Evolutionary conservation across 1,140 invertebrate species (phyloP).

Genomic region (Drosophila sproati): DNA sequence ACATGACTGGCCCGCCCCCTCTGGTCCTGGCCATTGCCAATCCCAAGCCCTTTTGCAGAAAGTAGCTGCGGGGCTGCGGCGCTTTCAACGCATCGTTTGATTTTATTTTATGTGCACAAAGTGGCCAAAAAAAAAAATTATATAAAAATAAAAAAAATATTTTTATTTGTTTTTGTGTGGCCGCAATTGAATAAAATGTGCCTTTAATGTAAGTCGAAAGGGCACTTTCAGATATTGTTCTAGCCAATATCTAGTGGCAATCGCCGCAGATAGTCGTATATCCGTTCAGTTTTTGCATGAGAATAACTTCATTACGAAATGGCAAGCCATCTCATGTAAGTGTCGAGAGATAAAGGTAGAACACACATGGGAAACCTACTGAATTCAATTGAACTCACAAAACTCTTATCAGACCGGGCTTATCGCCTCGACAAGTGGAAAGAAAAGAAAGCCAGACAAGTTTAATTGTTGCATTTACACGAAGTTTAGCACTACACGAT

Average conservation of each 20-base stretch:
- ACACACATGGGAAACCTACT: constrained; percentile 1
- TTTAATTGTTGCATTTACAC: background rate
- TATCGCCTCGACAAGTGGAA: constrained; percentile 4
- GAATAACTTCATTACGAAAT: constrained; percentile 46
- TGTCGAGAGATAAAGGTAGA: constrained; percentile 11
- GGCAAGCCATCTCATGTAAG: constrained; percentile 3
- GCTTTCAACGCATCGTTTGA: constrained; percentile 78
- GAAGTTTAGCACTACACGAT: background rate
- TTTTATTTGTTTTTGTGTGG: constrained; percentile 78
- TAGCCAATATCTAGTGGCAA: constrained; percentile 36
- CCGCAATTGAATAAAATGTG: constrained; percentile 83
- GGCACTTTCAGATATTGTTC: constrained; percentile 46
- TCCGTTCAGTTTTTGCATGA: constrained; percentile 15
- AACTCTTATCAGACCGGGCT: constrained; percentile 1
- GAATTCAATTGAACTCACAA: constrained; percentile 11
- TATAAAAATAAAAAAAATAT: constrained; percentile 61
- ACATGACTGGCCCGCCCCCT: constrained; percentile 49
- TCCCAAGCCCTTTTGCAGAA: constrained; percentile 33
- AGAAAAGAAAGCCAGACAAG: background rate
- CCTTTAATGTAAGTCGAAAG: constrained; percentile 57
- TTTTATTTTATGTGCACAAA: constrained; percentile 80
- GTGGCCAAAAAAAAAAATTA: constrained; percentile 47
- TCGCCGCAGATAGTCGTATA: background rate
- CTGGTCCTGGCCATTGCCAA: constrained; percentile 6
- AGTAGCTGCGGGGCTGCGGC: constrained; percentile 64